Evolutionary conservation across 2,888 invertebrate genomes (phyloP).

Genomic region (Sympetrum striolatum): DNA sequence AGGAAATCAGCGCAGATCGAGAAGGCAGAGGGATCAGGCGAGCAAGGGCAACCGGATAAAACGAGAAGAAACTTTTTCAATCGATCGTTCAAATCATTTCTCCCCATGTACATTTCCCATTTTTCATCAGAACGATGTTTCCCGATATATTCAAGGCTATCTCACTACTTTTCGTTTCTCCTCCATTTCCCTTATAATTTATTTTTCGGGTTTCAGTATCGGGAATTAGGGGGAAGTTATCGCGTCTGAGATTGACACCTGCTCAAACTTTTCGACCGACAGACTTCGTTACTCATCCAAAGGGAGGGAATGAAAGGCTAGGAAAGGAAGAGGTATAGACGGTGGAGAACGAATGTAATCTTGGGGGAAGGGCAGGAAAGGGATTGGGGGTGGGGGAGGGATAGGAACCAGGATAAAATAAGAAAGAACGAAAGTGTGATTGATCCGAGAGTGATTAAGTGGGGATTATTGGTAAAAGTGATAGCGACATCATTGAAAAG

Average conservation of each 20-base stretch:
- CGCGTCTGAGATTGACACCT: constrained; percentile 28
- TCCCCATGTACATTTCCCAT: constrained; percentile 8
- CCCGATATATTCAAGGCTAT: neutral
- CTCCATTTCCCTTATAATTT: neutral
- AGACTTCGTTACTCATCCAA: constrained; percentile 1
- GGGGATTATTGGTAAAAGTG: too few species aligned
- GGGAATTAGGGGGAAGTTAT: constrained; percentile 29
- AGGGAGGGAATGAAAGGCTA: neutral
- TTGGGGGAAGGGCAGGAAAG: neutral
- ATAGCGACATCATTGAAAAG: too few species aligned
- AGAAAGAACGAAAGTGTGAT: too few species aligned
- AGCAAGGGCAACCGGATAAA: neutral
- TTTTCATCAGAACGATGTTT: neutral
- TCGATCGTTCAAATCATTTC: constrained; percentile 11
- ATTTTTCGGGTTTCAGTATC: neutral
- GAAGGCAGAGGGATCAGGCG: neutral
- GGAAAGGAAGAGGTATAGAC: neutral
- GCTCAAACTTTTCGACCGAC: constrained; percentile 30
- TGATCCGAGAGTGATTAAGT: too few species aligned
- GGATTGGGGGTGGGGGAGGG: neutral
- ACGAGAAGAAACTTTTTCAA: constrained; percentile 9
- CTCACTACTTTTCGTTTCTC: neutral
- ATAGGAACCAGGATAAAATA: neutral
- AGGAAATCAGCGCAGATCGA: neutral
- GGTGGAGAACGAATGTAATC: neutral